Evolutionary conservation across 1,140 invertebrate species (phyloP).

Genomic region (Neoseiulus cucumeris): DNA sequence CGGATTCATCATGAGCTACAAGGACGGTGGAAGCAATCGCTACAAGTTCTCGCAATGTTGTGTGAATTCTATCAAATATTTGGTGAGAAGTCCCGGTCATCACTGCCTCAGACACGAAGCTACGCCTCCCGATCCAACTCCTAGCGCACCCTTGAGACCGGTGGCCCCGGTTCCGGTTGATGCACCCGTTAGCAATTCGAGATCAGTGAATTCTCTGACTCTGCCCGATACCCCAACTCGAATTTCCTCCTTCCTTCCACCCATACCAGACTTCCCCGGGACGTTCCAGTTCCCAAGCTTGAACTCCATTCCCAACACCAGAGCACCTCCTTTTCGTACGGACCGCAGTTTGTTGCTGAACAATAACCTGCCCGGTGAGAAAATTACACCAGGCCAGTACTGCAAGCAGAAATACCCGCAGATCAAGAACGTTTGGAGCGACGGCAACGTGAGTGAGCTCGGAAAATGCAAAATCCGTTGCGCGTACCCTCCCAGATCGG

Average conservation of each 20-base stretch:
- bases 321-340: neutral
- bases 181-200: neutral
- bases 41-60: constrained; percentile 13
- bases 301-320: neutral
- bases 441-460: neutral
- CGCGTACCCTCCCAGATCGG: neutral
- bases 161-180: neutral
- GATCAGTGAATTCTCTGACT: neutral
- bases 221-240: neutral
- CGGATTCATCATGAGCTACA: constrained; percentile 21
- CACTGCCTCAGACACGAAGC: neutral
- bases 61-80: neutral
- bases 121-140: neutral
- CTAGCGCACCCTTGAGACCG: neutral
- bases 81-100: neutral
- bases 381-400: neutral
- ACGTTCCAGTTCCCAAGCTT: neutral
- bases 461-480: neutral
- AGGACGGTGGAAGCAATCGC: neutral
- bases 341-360: neutral
- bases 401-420: constrained; percentile 8
- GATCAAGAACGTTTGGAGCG: neutral
- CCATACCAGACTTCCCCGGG: neutral
- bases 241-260: neutral
- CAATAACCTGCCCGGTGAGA: neutral